Evolutionary conservation across 2,113 vertebrate genomes (phyloP).

Genomic region (Benitochromis conjunctus): DNA sequence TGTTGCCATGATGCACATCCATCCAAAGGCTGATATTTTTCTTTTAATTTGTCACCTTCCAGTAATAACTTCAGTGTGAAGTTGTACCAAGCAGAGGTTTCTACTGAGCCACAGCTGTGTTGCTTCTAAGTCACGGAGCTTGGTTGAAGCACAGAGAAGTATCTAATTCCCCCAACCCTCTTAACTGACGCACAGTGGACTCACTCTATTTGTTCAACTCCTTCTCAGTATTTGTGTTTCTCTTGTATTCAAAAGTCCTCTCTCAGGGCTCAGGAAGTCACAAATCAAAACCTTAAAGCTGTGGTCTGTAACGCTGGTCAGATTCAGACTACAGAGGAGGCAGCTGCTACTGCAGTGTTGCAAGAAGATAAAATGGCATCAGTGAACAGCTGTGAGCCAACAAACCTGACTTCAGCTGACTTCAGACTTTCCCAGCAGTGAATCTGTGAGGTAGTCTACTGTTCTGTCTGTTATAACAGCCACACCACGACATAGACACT

Average conservation of each 20-base stretch:
- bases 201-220: conserved; percentile 12
- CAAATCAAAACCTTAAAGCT: conserved; percentile 24
- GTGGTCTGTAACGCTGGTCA: neutral
- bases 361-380: neutral
- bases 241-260: neutral
- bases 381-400: neutral
- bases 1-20: neutral
- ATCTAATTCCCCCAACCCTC: neutral
- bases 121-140: neutral
- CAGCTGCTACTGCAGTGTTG: rapidly evolving
- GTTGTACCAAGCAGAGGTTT: neutral
- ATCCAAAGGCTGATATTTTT: neutral
- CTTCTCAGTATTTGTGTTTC: conserved; percentile 21
- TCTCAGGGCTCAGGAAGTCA: conserved; percentile 33
- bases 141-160: neutral
- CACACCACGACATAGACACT: neutral
- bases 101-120: neutral
- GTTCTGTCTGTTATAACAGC: neutral
- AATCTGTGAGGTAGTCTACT: rapidly evolving
- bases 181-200: neutral
- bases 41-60: neutral
- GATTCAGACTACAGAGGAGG: neutral
- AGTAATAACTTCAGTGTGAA: neutral
- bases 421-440: neutral
- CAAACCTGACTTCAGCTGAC: neutral